A percentile compares a stretch with the other conserved stretches of the same genome.
Conservation (phyloP, 2,888 invertebrate genomes). For the Dendrolimus pini region DNA sequence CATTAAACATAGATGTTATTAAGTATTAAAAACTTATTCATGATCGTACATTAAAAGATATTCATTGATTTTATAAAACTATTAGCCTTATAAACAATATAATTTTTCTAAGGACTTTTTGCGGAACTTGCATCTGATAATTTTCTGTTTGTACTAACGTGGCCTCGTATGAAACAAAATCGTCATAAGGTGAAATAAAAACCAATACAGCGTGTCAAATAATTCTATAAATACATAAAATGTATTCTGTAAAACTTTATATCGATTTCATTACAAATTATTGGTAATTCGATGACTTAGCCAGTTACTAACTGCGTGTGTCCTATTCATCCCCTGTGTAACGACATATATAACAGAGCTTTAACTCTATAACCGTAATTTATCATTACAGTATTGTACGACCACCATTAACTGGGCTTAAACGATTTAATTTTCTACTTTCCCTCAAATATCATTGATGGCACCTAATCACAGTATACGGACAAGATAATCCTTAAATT, state of each 20-base stretch:
- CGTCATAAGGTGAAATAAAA: too few relatives aligned
- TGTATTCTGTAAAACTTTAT: conserved; percentile 5
- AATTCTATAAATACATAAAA: too few relatives aligned
- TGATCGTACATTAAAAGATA: too few relatives aligned
- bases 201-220: too few relatives aligned
- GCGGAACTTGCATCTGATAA: too few relatives aligned
- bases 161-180: too few relatives aligned
- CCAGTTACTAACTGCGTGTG: not conserved
- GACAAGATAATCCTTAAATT: conserved; percentile 72
- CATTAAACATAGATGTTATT: too few relatives aligned
- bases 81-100: too few relatives aligned
- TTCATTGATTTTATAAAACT: too few relatives aligned
- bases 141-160: too few relatives aligned
- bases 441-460: conserved; percentile 58
- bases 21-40: too few relatives aligned
- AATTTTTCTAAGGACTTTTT: too few relatives aligned
- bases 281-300: conserved; percentile 15
- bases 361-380: conserved; percentile 31
- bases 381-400: conserved; percentile 49
- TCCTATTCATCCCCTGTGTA: conserved; percentile 18
- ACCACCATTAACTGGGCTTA: conserved; percentile 60
- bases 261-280: conserved; percentile 13
- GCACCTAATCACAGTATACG: conserved; percentile 61
- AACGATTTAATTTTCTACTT: conserved; percentile 67
- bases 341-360: conserved; percentile 21